Evolutionary conservation across 2,797 vertebrate species (phyloP).

Genomic region (Aeoliscus strigatus): DNA sequence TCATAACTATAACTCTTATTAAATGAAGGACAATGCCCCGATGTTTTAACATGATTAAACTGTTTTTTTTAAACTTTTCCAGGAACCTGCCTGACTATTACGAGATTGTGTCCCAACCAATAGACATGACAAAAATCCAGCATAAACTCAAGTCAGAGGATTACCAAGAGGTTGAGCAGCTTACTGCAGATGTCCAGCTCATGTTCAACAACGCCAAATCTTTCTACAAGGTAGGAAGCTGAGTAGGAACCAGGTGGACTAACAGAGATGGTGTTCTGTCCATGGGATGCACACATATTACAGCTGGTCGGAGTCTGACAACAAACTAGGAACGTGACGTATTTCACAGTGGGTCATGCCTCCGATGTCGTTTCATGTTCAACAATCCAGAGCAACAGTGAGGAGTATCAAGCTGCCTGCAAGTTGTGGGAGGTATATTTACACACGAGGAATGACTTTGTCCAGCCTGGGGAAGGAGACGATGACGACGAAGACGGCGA

Average conservation of each 20-base stretch:
- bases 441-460: conserved; percentile 90
- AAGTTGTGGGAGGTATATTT: conserved; percentile 92
- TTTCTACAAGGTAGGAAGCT: conserved; percentile 88
- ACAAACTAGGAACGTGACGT: too few relatives aligned
- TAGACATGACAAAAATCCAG: conserved; percentile 98
- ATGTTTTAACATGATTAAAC: neutral
- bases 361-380: conserved; percentile 3
- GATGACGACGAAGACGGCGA: conserved; percentile 86
- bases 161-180: conserved; percentile 88
- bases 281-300: too few relatives aligned
- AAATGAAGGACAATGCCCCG: neutral
- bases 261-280: too few relatives aligned
- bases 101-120: conserved; percentile 93
- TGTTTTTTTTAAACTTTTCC: too few relatives aligned
- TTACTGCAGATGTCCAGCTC: conserved; percentile 92
- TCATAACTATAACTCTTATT: too few relatives aligned
- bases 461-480: conserved; percentile 88
- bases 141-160: conserved; percentile 97
- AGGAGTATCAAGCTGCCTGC: conserved; percentile 90
- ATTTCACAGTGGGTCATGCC: neutral
- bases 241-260: too few relatives aligned
- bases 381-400: conserved; percentile 78
- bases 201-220: conserved; percentile 96
- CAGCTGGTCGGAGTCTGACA: too few relatives aligned
- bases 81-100: conserved; percentile 99